Conservation (phyloP, 1,140 invertebrate species). For the Lepidurus apus region DNA sequence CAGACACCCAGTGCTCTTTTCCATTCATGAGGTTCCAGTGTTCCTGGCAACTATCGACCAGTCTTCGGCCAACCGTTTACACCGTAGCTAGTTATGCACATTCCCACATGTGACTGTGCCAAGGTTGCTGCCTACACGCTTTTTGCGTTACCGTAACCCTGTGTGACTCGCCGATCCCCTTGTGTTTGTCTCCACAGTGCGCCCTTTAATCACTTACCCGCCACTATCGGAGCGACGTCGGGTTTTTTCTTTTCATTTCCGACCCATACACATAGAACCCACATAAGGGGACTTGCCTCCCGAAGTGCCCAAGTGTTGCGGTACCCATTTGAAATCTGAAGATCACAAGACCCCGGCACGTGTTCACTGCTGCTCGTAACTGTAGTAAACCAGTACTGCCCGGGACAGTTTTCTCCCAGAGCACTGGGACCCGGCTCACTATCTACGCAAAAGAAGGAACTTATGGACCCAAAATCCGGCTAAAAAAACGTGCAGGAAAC, state of each 20-base stretch:
- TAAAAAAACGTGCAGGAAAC: background rate
- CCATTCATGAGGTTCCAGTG: slow-evolving; percentile 20
- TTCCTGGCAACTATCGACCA: slow-evolving; percentile 21
- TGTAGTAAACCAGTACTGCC: slow-evolving; percentile 10
- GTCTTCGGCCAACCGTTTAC: slow-evolving; percentile 11
- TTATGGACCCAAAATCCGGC: background rate
- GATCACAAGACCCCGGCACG: background rate
- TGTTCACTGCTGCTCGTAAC: background rate
- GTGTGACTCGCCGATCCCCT: background rate
- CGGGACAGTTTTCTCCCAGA: background rate
- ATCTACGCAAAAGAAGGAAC: background rate
- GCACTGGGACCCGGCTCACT: background rate
- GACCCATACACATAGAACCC: background rate
- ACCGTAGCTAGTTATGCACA: background rate
- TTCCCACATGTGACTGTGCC: background rate
- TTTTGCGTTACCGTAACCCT: background rate
- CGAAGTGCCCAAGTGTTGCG: background rate
- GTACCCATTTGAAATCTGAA: background rate
- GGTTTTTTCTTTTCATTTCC: background rate
- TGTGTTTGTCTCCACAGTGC: background rate
- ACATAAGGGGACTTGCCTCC: background rate
- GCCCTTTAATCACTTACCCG: background rate
- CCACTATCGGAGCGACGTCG: background rate
- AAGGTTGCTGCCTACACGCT: background rate
- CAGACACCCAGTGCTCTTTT: slow-evolving; percentile 8